Evolutionary conservation across 2,113 vertebrate genomes (phyloP), one percentile per base, ranked within the genome.

Genomic region (Rhabdomys dilectus): DNA sequence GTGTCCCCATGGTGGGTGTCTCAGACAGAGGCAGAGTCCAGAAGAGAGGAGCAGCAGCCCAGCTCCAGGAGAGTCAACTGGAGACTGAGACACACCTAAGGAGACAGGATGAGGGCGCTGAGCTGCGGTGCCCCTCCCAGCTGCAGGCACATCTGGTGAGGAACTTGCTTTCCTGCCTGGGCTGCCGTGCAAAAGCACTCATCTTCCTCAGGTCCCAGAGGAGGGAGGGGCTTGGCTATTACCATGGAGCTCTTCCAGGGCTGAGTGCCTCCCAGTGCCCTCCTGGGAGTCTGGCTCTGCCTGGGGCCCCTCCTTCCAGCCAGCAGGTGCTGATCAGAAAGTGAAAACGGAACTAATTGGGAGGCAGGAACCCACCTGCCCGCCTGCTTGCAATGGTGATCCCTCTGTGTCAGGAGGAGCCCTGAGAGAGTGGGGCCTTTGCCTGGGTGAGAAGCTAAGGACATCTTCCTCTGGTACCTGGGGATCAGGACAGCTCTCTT

Each of bases 241-340:
- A 96, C 11, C 42, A 10, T 81, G 77, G 51, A 91, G 60, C 58
- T 89, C 64, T 87, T 92, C 70, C 64, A 5, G 45, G 87, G 62
- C 82, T 77, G 77, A 96, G 91, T 88, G 91, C 91, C 89, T 94
- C 87, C 87, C 16, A 1, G 34, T 0, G 1, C 19, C 56, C 95
- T 45, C 86, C 31, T 2, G 96, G 97, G 97, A 95, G 96, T 96
- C 96, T 97, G 96, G 82, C 72, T 91, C 87, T 89, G 78, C 77
- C 73, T 19, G 0, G 6, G 3, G 10, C 75, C 21, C 22, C 53
- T n/a, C 22, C 31, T 45, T 15, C 4, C 75, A 39, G 56, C 80
- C 93, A n/a, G 73, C 62, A 0, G 89, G 93, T 72, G n/a, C 86
- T n/a, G 60, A 82, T 91, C 12, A 42, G 88, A 82, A 91, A 91